These are phyloP conservation scores for Apotomis capreana DNA, from an alignment of 2,888 invertebrate species.

Conservation along the genomic window DNA sequence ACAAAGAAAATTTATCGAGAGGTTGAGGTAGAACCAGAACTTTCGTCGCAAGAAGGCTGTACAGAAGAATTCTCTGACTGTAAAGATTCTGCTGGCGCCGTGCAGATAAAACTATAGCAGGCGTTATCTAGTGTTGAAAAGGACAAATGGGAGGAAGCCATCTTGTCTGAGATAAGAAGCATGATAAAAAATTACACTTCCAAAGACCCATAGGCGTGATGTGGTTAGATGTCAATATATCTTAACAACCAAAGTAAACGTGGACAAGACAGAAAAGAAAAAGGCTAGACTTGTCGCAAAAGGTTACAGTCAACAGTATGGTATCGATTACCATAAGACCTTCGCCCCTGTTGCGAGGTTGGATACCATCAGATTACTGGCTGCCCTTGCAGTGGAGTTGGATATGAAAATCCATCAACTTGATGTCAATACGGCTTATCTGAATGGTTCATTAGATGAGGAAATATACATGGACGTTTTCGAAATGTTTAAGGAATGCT, in stretches of 20 bases:
- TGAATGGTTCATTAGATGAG: slow-evolving; percentile 5
- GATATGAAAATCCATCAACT: neutral
- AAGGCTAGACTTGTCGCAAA: neutral
- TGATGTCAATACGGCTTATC: slow-evolving; percentile 8
- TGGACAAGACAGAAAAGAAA: neutral
- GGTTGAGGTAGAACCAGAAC: no score
- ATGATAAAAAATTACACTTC: no score
- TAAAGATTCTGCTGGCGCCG: no score
- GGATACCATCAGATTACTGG: neutral
- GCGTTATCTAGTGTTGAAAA: no score
- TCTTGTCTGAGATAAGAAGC: no score
- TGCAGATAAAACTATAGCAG: no score
- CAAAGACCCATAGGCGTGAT: no score
- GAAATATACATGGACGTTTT: slow-evolving; percentile 3
- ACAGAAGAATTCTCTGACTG: no score
- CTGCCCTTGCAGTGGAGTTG: slow-evolving; percentile 2
- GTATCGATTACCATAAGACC: neutral
- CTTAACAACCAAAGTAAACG: neutral
- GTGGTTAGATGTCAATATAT: no score
- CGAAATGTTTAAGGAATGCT: neutral
- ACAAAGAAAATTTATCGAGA: no score
- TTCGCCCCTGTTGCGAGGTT: slow-evolving; percentile 1
- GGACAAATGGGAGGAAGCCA: no score
- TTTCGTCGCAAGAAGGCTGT: no score
- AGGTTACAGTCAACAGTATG: neutral